Evolutionary conservation across 2,113 vertebrate genomes (phyloP).

Genomic region (Macrotis lagotis): DNA sequence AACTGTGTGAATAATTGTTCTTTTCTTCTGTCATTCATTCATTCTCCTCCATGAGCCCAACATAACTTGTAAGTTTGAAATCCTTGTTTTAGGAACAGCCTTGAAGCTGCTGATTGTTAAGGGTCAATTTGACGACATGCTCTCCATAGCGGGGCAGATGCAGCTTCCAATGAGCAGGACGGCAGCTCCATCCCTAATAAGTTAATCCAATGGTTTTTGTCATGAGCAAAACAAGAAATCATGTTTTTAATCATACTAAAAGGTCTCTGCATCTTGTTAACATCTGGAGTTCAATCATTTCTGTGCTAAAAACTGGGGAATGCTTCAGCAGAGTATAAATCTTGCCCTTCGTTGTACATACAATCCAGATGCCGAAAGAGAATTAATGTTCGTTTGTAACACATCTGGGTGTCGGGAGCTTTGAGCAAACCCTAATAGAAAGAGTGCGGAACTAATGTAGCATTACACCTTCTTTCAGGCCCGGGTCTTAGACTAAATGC

Average conservation of each 20-base stretch:
- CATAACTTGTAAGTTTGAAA: slow-evolving; percentile 3
- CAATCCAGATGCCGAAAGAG: slow-evolving; percentile 85
- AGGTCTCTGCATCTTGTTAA: slow-evolving; percentile 88
- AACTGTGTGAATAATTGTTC: neutral
- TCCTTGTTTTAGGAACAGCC: slow-evolving; percentile 39
- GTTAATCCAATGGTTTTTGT: slow-evolving; percentile 88
- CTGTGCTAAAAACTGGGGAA: slow-evolving; percentile 88
- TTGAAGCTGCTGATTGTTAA: slow-evolving; percentile 35
- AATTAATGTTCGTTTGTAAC: slow-evolving; percentile 82
- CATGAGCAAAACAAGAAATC: slow-evolving; percentile 88
- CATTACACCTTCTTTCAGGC: slow-evolving; percentile 66
- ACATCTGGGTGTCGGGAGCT: slow-evolving; percentile 82
- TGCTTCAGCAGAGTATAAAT: slow-evolving; percentile 89
- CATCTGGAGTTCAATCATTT: slow-evolving; percentile 90
- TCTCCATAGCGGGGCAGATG: slow-evolving; percentile 47
- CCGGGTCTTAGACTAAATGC: slow-evolving; percentile 69
- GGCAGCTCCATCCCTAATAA: slow-evolving; percentile 84
- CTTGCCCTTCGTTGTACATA: slow-evolving; percentile 85
- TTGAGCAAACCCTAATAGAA: slow-evolving; percentile 73
- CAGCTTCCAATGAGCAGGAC: slow-evolving; percentile 70
- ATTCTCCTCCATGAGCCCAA: neutral
- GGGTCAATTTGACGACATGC: slow-evolving; percentile 41
- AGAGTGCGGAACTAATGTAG: slow-evolving; percentile 75
- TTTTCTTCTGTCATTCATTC: slow-evolving; percentile 11
- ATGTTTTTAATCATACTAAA: slow-evolving; percentile 88